phyloP scores from a whole-genome alignment of 2,888 invertebrate species.

The Mycogona germanica region DNA sequence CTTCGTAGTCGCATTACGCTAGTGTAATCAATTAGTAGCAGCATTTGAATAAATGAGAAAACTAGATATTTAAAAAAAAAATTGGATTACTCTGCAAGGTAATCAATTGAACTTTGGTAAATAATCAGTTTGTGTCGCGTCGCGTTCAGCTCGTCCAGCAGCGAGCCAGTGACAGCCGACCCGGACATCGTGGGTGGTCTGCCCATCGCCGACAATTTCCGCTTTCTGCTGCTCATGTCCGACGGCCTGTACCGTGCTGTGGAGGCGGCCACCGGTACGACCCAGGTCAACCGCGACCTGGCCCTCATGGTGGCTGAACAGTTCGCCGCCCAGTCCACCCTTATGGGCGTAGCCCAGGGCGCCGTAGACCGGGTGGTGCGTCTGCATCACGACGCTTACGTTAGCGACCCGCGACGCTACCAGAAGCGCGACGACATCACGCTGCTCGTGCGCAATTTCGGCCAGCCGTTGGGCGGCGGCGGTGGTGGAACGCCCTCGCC shows the following conservation, averaged over 20 bases:
- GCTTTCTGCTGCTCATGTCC: conserved; percentile 72
- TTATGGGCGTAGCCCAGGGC: conserved; percentile 71
- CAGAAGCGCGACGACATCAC: conserved; percentile 69
- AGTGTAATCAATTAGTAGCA: no score
- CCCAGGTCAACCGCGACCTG: conserved; percentile 68
- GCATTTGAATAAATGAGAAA: no score
- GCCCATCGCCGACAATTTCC: conserved; percentile 58
- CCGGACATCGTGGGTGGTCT: conserved; percentile 76
- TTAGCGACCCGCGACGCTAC: conserved; percentile 35
- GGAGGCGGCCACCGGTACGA: conserved; percentile 60
- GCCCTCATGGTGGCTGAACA: conserved; percentile 64
- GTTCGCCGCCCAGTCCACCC: conserved; percentile 63
- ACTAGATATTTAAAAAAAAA: no score
- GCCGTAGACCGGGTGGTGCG: conserved; percentile 71
- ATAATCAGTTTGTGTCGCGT: no score
- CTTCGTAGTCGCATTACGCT: no score
- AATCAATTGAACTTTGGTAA: no score
- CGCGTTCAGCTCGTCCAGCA: conserved; percentile 38
- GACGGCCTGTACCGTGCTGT: conserved; percentile 72
- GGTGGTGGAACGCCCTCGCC: conserved; percentile 30
- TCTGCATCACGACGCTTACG: conserved; percentile 65
- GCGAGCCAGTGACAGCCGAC: conserved; percentile 69
- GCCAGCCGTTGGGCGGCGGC: conserved; percentile 58
- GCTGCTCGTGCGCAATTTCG: conserved; percentile 71
- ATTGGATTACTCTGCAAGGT: no score